Evolutionary conservation across 23 tunicate genomes (phyloP).

Genomic region (Styela clava): DNA sequence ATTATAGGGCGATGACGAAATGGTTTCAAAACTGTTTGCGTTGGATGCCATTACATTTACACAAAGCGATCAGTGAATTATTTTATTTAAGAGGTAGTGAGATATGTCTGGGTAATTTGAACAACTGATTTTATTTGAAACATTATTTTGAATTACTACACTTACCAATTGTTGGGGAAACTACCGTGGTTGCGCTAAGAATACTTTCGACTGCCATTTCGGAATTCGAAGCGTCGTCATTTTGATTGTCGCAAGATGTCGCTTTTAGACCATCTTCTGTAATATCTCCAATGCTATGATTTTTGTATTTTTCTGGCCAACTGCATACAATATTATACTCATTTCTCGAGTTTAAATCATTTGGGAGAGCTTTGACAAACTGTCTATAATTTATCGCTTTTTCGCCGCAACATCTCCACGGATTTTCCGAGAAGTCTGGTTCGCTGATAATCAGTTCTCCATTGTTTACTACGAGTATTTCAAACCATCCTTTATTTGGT

Average conservation of each 20-base stretch:
- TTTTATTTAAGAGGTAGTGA: too few species aligned
- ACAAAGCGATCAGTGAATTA: too few species aligned
- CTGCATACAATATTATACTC: neutral
- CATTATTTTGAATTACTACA: too few species aligned
- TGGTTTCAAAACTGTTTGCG: too few species aligned
- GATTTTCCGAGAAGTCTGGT: neutral
- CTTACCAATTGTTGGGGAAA: too few species aligned
- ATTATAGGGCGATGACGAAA: too few species aligned
- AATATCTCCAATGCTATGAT: neutral
- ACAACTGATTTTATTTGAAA: too few species aligned
- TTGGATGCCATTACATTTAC: too few species aligned
- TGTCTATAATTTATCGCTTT: neutral
- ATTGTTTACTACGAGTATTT: conserved; percentile 6
- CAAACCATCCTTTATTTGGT: neutral
- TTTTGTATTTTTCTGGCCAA: neutral
- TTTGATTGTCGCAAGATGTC: neutral
- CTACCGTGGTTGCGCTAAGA: too few species aligned
- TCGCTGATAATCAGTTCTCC: neutral
- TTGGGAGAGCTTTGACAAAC: neutral
- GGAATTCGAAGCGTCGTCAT: too few species aligned
- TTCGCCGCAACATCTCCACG: conserved; percentile 24
- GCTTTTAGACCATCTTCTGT: neutral
- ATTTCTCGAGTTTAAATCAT: neutral
- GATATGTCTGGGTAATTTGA: too few species aligned
- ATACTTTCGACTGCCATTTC: too few species aligned